Evolutionary conservation across 1,140 invertebrate species (phyloP), one percentile per base, ranked within the genome.

Genomic region (Sesamia nonagrioides): DNA sequence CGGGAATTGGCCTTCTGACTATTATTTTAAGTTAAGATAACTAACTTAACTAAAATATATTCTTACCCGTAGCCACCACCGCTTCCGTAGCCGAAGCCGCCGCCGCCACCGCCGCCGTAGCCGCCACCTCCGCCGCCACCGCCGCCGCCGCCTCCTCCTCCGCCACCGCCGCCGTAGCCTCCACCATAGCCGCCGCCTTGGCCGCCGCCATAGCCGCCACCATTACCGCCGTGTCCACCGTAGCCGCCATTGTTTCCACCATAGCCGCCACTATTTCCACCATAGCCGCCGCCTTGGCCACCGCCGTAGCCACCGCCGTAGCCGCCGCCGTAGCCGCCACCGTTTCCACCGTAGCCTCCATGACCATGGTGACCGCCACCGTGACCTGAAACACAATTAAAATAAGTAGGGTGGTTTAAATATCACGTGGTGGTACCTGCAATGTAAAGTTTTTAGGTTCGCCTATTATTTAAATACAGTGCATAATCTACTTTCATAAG

Each of bases 51-150:
- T n/a, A 27, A 1, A 27, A 27, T 27, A 27, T 27, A 27, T 27
- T 27, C 27, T 27, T 27, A 27, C 27, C 82, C 81, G 3, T 77
- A 42, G 9, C 77, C 80, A 11, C 83, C 82, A 50, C 77, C 74
- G 0, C 73, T 54, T 1, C 84, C n/a, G n/a, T n/a, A n/a, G n/a
- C n/a, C n/a, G n/a, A n/a, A n/a, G n/a, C n/a, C n/a, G n/a, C n/a
- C n/a, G 5, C 68, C 58, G 8, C 73, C 77, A 8, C 80, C 72
- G 27, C 82, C 83, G 27, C n/a, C n/a, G n/a, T 77, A 2, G n/a
- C 82, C 81, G 52, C 74, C 68, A n/a, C 86, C 83, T 6, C 82
- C 81, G 15, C 79, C 78, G 15, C 54, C 42, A 1, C 77, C 63
- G 11, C 77, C 82, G 33, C 68, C 13, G 5, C 80, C 79, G 1